A percentile compares a stretch with the other conserved stretches of the same genome.
Conservation (phyloP, 2,888 invertebrate genomes). For the Heteromurus nitidus region DNA sequence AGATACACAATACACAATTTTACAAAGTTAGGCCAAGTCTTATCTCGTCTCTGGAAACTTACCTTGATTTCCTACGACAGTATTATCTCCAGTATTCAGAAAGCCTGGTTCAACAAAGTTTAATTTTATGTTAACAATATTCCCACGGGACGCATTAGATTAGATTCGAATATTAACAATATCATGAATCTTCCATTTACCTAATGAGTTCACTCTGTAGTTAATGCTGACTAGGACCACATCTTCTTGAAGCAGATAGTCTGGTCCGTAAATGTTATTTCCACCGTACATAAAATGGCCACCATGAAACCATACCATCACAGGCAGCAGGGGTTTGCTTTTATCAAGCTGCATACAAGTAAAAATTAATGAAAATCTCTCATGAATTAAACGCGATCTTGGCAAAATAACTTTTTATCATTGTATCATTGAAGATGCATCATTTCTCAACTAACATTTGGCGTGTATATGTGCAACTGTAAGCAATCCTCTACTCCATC, state of each 20-base stretch:
- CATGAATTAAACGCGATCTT: too few relatives aligned
- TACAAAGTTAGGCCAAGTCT: too few relatives aligned
- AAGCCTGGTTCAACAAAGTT: slow-evolving; percentile 47
- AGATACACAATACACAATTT: too few relatives aligned
- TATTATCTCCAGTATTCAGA: slow-evolving; percentile 58
- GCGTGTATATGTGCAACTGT: slow-evolving; percentile 32
- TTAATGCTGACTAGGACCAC: slow-evolving; percentile 65
- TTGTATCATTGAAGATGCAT: too few relatives aligned
- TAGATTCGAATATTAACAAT: not conserved
- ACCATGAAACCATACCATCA: slow-evolving; percentile 61
- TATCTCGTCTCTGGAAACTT: too few relatives aligned
- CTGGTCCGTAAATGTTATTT: slow-evolving; percentile 54
- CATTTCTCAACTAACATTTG: slow-evolving; percentile 35
- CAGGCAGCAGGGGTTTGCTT: slow-evolving; percentile 50
- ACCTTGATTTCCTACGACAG: slow-evolving; percentile 15
- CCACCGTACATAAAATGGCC: slow-evolving; percentile 65
- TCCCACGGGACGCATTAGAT: not conserved
- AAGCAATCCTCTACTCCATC: slow-evolving; percentile 53
- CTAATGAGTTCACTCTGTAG: slow-evolving; percentile 60
- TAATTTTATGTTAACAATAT: not conserved
- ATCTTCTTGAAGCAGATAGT: slow-evolving; percentile 64
- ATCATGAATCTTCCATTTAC: not conserved
- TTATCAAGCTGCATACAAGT: slow-evolving; percentile 20
- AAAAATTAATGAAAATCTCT: not conserved
- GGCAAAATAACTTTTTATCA: too few relatives aligned